Evolutionary conservation across 2,888 invertebrate species (phyloP), one percentile per base, ranked within the genome.

Genomic region (Agrilus biguttatus): DNA sequence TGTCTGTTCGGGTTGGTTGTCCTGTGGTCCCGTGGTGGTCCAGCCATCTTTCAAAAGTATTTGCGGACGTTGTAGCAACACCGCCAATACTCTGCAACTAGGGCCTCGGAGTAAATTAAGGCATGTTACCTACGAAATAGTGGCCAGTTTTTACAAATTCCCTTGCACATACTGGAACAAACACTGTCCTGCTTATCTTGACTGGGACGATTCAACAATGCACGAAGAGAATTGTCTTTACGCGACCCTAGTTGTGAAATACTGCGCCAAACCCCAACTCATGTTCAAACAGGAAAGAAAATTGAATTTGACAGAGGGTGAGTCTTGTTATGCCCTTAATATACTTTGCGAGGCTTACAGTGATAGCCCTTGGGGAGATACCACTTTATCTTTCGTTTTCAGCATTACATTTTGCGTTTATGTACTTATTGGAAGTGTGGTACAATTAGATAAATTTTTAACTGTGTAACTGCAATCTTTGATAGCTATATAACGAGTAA

Each of bases 201-300:
- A 51, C 4, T 63, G 63, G 58, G 56, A 62, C 40, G 60, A 59
- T 21, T 51, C 58, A 37, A 40, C 51, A 4, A 45, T 53, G 7
- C 66, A 66, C 47, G 65, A 65, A 49, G 40, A 51, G 0, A 51
- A 56, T 33, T 66, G 66, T 46, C 43, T 49, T 0, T 64, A 58
- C 44, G 47, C 47, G 12, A 46, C 50, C 17, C 44, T 48, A 14
- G 55, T 58, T 36, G 55, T 59, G 33, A 51, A 50, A 3, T 52
- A 57, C 6, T 64, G 58, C 46, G 47, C 47, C 23, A 58, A 56
- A 47, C 62, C 59, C 5, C 55, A 53, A 6, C 51, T 55, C 1
- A 49, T 51, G 42, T 58, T 51, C 45, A 55, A 53, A 47, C 50
- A 57, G 3, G 53, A 54, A 37, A 48, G 57, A 19, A 52, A 55